Percentiles rank a stretch among this genome's conserved stretches.
These are phyloP conservation scores for Cariama cristata DNA, from an alignment of 2,113 vertebrate genomes.

Conservation along the genomic window DNA sequence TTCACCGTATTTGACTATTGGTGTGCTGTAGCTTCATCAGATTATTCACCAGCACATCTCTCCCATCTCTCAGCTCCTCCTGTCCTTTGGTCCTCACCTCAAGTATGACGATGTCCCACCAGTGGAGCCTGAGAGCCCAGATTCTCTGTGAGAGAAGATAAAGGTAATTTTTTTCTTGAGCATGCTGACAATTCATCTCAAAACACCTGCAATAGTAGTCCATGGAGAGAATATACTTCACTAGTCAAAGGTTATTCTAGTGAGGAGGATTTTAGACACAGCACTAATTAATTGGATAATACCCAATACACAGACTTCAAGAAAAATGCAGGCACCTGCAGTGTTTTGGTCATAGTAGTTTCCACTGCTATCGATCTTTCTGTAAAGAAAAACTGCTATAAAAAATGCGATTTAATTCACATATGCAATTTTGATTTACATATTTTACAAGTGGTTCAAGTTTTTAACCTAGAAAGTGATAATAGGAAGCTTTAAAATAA, in stretches of 20 bases:
- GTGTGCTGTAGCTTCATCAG: not conserved
- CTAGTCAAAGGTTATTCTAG: not conserved
- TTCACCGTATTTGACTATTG: not conserved
- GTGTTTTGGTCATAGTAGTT: not conserved
- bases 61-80: not conserved
- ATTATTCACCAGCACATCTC: not conserved
- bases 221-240: not conserved
- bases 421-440: not conserved
- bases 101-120: not conserved
- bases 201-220: not conserved
- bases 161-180: not conserved
- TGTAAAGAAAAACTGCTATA: not conserved
- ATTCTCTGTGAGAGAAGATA: not conserved
- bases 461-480: not conserved
- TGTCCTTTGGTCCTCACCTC: not conserved
- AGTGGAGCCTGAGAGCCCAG: not conserved
- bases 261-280: not conserved
- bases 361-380: not conserved
- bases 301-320: not conserved
- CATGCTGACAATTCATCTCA: not conserved
- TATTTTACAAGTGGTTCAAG: not conserved
- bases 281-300: not conserved
- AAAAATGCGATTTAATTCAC: not conserved
- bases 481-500: not conserved
- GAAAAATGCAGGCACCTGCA: not conserved